Evolutionary conservation across 92 coral and sea anemone species (phyloP), one percentile per base, ranked within the genome.

Genomic region (Bergia sp.): DNA sequence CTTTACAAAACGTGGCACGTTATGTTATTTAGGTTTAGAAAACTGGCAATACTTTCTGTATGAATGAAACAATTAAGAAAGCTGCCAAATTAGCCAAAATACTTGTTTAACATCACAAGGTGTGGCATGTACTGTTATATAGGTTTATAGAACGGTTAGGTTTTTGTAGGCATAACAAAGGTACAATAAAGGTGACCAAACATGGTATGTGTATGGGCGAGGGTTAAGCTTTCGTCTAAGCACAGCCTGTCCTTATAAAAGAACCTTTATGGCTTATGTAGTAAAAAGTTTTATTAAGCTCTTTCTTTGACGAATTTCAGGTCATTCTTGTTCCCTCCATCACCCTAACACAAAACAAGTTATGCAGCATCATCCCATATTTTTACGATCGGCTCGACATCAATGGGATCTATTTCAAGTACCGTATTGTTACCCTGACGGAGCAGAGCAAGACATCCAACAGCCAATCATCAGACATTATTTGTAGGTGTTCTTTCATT

Each of bases 371-470:
- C 7, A 41, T 75, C 43, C 21, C 8, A 13, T 0, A 38, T 13
- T 75, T 75, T 75, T 3, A 38, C 43, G 3, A 44, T 1, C 2
- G 4, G 7, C 79, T 49, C 23, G 45, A 7, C 1, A 10, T 75
- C 3, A 75, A 75, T 75, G 64, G 45, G 45, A 53, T 67, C 64
- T 69, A 43, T 37, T 84, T 23, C 44, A 84, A 23, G 79, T 84
- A 21, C 43, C 87, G 87, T 44, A 7, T 84, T n/a, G 23, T 84
- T 73, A 65, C 87, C n/a, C 58, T 84, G 23, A 84, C 87, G 1
- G 87, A 84, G 47, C 57, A 84, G 44, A 84, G 87, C 87, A 84
- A 50, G 44, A 47, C 78, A 21, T 29, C 87, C 9, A 67, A 45
- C 87, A 71, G 87, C 61, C 11, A 69, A 23, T 71, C 49, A 0